These are phyloP conservation scores for Siphamia tubifer DNA, from an alignment of 2,113 vertebrate genomes.

Conservation along the genomic window DNA sequence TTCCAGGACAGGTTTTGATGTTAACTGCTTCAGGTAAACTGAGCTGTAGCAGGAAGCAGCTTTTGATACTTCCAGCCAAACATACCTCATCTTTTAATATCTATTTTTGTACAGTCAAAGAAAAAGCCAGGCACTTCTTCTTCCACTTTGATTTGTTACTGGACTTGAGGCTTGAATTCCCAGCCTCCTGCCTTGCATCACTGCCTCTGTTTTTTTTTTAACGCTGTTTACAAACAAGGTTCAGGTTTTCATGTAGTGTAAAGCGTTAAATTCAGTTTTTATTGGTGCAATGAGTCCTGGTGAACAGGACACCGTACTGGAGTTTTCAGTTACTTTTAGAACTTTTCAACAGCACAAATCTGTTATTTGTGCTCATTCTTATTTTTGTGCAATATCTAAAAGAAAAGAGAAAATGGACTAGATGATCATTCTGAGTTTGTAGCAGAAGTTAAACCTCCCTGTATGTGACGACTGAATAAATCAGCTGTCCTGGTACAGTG, in stretches of 20 bases:
- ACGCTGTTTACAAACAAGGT: constrained; percentile 89
- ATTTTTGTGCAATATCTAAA: constrained; percentile 96
- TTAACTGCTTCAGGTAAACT: constrained; percentile 85
- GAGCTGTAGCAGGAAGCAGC: constrained; percentile 86
- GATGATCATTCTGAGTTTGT: constrained; percentile 83
- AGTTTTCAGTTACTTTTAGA: constrained; percentile 87
- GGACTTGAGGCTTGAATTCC: constrained; percentile 84
- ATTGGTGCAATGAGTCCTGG: constrained; percentile 89
- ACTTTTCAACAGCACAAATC: constrained; percentile 84
- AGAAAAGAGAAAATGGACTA: constrained; percentile 77
- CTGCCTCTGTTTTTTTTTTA: constrained; percentile 78
- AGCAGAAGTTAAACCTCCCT: constrained; percentile 87
- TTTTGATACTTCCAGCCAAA: constrained; percentile 89
- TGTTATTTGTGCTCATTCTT: constrained; percentile 81
- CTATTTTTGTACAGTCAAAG: constrained; percentile 98
- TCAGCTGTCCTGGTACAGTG: constrained; percentile 83
- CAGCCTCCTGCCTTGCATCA: constrained; percentile 78
- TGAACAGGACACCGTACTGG: constrained; percentile 90
- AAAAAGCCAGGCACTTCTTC: constrained; percentile 94
- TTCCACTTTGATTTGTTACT: constrained; percentile 61
- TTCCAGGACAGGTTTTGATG: constrained; percentile 80
- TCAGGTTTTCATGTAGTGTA: constrained; percentile 96
- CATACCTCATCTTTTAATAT: constrained; percentile 94
- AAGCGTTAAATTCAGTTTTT: constrained; percentile 88
- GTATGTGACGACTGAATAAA: constrained; percentile 92